Conservation (phyloP, 1,140 invertebrate species). For the Halictus rubicundus region DNA sequence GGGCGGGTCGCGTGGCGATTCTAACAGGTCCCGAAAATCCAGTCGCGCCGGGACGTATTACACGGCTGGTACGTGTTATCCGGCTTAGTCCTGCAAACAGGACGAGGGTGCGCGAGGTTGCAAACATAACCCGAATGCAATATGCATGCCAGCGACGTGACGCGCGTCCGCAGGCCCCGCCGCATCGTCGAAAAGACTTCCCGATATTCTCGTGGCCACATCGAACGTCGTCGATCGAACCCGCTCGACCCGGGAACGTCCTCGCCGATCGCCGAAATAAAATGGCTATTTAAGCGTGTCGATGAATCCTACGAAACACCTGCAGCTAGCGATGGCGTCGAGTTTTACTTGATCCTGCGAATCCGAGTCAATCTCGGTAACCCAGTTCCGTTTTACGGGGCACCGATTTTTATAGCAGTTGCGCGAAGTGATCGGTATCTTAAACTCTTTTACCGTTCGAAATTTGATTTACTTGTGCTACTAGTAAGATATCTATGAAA, state of each 20-base stretch:
- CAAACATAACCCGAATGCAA: slow-evolving; percentile 63
- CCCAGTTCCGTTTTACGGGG: too few species aligned
- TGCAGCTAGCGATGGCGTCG: too few species aligned
- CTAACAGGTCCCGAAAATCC: slow-evolving; percentile 64
- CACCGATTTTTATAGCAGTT: too few species aligned
- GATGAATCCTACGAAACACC: background rate
- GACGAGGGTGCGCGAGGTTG: slow-evolving; percentile 21
- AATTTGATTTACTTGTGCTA: too few species aligned
- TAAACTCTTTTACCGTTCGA: too few species aligned
- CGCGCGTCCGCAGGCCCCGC: slow-evolving; percentile 9
- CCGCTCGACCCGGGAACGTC: slow-evolving; percentile 18
- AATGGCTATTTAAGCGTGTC: slow-evolving; percentile 2
- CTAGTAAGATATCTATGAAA: too few species aligned
- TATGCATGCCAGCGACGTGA: slow-evolving; percentile 59
- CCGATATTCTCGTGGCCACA: slow-evolving; percentile 38
- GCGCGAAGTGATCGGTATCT: too few species aligned
- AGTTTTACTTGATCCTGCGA: too few species aligned
- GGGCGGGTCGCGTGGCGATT: slow-evolving; percentile 21
- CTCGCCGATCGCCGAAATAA: slow-evolving; percentile 35
- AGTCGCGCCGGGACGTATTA: slow-evolving; percentile 28
- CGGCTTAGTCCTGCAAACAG: slow-evolving; percentile 49
- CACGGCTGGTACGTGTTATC: slow-evolving; percentile 57
- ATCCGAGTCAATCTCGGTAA: too few species aligned
- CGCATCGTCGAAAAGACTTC: background rate
- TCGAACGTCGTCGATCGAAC: slow-evolving; percentile 23